Conservation (phyloP, 2,888 invertebrate genomes). For the Psylliodes chrysocephalus region DNA sequence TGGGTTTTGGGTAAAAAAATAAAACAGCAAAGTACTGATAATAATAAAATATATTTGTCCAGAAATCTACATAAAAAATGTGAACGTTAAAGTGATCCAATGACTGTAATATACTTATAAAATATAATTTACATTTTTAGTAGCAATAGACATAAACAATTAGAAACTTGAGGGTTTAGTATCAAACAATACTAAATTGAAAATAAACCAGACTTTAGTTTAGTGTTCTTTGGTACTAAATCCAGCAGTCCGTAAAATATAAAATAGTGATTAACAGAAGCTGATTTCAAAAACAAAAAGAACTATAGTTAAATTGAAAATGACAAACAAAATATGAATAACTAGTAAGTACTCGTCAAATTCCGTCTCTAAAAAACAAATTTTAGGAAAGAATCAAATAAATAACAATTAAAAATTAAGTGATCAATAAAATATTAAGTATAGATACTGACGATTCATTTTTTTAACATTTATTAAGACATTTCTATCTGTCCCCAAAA, state of each 20-base stretch:
- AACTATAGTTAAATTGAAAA: constrained; percentile 29
- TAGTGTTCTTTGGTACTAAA: constrained; percentile 27
- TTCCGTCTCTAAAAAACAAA: constrained; percentile 44
- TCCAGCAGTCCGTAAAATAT: constrained; percentile 24
- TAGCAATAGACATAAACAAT: constrained; percentile 27
- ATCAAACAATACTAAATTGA: constrained; percentile 29
- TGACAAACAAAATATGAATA: constrained; percentile 40
- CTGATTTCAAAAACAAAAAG: constrained; percentile 45
- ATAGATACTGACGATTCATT: constrained; percentile 36
- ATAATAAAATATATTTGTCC: constrained; percentile 61
- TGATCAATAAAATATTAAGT: constrained; percentile 37
- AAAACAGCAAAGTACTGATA: constrained; percentile 37
- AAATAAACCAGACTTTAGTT: constrained; percentile 22
- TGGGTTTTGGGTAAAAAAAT: too few relatives aligned
- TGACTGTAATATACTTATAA: constrained; percentile 47
- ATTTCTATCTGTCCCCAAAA: constrained; percentile 40
- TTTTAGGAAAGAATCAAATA: constrained; percentile 44
- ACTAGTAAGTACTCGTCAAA: constrained; percentile 53
- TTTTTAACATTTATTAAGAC: constrained; percentile 41
- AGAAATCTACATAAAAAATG: constrained; percentile 58
- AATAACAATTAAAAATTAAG: constrained; percentile 49
- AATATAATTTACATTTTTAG: constrained; percentile 47
- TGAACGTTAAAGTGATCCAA: constrained; percentile 53
- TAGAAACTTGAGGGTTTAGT: constrained; percentile 21
- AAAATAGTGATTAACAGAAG: constrained; percentile 34